A percentile compares a stretch with the other conserved stretches of the same genome.
Evolutionary conservation across 2,113 vertebrate genomes (phyloP).

Genomic region (Climacteris rufus): DNA sequence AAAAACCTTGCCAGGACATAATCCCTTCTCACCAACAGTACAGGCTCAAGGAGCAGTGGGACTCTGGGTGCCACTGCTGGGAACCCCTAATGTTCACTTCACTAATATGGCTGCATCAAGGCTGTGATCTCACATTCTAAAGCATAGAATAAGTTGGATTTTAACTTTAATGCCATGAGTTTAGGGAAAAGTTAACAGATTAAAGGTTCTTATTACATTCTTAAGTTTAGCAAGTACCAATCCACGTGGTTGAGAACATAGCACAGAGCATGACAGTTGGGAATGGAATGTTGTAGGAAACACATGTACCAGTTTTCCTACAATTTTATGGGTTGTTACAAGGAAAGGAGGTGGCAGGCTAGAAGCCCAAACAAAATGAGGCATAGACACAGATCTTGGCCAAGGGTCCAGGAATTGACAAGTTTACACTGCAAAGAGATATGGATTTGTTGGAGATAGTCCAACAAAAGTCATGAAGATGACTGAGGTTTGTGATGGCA

Average conservation of each 20-base stretch:
- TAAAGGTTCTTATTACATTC: not conserved
- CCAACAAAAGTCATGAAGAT: rapidly evolving
- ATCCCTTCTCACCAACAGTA: not conserved
- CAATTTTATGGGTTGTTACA: not conserved
- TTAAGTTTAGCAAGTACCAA: not conserved
- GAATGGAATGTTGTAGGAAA: not conserved
- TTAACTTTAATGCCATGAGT: not conserved
- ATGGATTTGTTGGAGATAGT: not conserved
- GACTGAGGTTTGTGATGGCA: not conserved
- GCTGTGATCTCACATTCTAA: not conserved
- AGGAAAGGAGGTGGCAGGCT: not conserved
- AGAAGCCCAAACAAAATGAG: not conserved
- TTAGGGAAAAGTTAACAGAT: not conserved
- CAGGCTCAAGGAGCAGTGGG: not conserved
- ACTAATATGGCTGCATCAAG: not conserved
- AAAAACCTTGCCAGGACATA: not conserved
- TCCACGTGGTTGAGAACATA: not conserved
- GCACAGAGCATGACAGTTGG: not conserved
- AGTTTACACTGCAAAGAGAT: not conserved
- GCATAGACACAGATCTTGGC: not conserved
- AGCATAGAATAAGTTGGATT: not conserved
- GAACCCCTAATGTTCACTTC: not conserved
- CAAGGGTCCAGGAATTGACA: not conserved
- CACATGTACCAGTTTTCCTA: not conserved
- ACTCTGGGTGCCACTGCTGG: not conserved